phyloP scores from a whole-genome alignment of 2,113 vertebrate genomes.

The Myrmecophaga tridactyla region DNA sequence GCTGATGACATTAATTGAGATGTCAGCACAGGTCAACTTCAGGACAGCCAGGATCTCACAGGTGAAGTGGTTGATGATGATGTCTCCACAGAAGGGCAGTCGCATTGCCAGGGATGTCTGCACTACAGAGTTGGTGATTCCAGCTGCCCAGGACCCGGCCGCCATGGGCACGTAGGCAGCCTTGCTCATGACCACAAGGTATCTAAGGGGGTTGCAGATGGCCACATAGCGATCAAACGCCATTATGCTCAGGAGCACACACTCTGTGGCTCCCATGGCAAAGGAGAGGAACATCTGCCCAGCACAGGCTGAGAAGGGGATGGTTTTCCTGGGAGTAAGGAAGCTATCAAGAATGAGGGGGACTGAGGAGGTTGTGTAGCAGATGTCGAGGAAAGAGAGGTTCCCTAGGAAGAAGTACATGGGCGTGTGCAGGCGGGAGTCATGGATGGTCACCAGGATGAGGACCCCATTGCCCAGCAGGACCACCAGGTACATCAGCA shows the following conservation, averaged over 20 bases:
- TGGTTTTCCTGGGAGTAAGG: slow-evolving; percentile 43
- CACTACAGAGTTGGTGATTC: slow-evolving; percentile 40
- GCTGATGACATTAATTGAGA: slow-evolving; percentile 57
- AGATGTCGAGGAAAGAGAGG: slow-evolving; percentile 75
- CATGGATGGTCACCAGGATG: slow-evolving; percentile 54
- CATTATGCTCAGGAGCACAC: slow-evolving; percentile 70
- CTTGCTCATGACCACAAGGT: slow-evolving; percentile 64
- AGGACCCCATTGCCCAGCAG: slow-evolving; percentile 63
- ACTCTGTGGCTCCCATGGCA: slow-evolving; percentile 67
- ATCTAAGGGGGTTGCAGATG: slow-evolving; percentile 65
- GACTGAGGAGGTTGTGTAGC: slow-evolving; percentile 60
- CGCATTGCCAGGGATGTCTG: slow-evolving; percentile 51
- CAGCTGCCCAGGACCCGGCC: slow-evolving; percentile 20
- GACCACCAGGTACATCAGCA: slow-evolving; percentile 52
- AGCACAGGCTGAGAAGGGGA: slow-evolving; percentile 42
- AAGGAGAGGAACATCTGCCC: slow-evolving; percentile 74
- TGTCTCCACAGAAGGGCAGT: slow-evolving; percentile 62
- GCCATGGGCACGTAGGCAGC: slow-evolving; percentile 49
- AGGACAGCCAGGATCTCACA: slow-evolving; percentile 68
- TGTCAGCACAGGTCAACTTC: slow-evolving; percentile 65
- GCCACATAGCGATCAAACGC: slow-evolving; percentile 66
- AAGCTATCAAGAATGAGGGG: slow-evolving; percentile 68
- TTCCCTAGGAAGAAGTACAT: slow-evolving; percentile 75
- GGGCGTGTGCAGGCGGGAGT: slow-evolving; percentile 35
- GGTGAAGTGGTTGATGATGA: slow-evolving; percentile 62